phyloP scores from a whole-genome alignment of 2,113 vertebrate genomes.

The Tauraco erythrolophus region DNA sequence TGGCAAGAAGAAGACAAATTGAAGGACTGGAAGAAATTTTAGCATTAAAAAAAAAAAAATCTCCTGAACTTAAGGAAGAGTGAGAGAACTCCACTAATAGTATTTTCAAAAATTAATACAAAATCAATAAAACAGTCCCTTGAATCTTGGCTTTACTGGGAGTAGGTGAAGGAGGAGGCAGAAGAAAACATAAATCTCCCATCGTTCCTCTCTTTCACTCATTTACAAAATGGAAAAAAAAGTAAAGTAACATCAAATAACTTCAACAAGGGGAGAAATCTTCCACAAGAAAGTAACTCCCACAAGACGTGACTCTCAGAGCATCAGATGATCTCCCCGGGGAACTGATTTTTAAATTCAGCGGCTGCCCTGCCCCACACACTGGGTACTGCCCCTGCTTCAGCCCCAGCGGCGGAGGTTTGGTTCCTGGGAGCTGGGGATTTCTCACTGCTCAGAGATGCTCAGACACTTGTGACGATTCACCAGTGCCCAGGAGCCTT shows the following conservation, averaged over 20 bases:
- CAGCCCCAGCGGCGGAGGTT: accelerated
- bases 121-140: neutral
- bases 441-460: neutral
- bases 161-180: accelerated
- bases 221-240: neutral
- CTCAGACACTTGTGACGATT: accelerated
- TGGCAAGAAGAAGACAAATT: neutral
- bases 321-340: neutral
- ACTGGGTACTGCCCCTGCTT: neutral
- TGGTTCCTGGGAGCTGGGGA: neutral
- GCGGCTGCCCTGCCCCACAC: neutral
- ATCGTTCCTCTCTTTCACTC: neutral
- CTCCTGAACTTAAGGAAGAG: neutral
- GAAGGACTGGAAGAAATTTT: neutral
- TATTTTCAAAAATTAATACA: neutral
- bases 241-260: neutral
- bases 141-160: neutral
- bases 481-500: accelerated
- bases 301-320: neutral
- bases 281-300: neutral
- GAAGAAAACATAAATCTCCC: neutral
- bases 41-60: neutral
- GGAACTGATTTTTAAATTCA: neutral
- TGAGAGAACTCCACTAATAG: neutral
- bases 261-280: neutral